Base-by-base conservation (phyloP, 2,888 invertebrate genomes). In the Diaphora mendica region DNA sequence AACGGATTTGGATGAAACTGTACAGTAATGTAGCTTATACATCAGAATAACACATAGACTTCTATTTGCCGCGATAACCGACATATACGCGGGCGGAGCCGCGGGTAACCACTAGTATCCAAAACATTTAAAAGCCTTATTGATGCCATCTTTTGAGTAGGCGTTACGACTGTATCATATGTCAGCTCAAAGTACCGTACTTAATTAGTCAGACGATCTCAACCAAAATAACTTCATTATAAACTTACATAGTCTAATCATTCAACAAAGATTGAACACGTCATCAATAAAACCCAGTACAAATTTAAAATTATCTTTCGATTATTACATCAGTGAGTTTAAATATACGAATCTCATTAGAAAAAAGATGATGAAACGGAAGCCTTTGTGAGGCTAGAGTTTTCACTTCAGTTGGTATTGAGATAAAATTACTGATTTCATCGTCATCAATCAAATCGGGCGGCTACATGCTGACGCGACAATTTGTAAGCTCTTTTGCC, bases 401-500 rank as follows among this genome's bases (percentile, higher is more conserved):
- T 84, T 85, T 82, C 77, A 79, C 81, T 82, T 79, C 78, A 78
- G 77, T 87, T 84, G 85, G 79, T 85, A 86, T 87, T 82, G 84
- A 86, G 87, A 89, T 89, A 88, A 88, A 89, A 90, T 88, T 88
- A 88, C 85, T 81, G 87, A 87, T 89, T 89, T 89, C 88, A 87
- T 79, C 85, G 87, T 87, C 88, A 92, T 91, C 91, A 89, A 92
- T 92, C 91, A 91, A 81, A 78, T 79, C 79, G 77, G 76, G 78
- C 76, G 81, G 81, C 79, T 78, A 79, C 75, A 77, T 77, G 86
- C 83, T 88, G 89, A 88, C 87, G 82, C 75, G 87, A 87, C 87
- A 89, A 87, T 87, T 90, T 84, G 81, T 82, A 77, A 78, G 80
- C 85, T 85, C 81, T 82, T 81, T 84, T 85, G 76, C 82, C 82